A percentile compares a stretch with the other conserved stretches of the same genome.
These are phyloP conservation scores for Tretioscincus oriximinensis DNA, from an alignment of 2,113 vertebrate genomes.

Conservation along the genomic window DNA sequence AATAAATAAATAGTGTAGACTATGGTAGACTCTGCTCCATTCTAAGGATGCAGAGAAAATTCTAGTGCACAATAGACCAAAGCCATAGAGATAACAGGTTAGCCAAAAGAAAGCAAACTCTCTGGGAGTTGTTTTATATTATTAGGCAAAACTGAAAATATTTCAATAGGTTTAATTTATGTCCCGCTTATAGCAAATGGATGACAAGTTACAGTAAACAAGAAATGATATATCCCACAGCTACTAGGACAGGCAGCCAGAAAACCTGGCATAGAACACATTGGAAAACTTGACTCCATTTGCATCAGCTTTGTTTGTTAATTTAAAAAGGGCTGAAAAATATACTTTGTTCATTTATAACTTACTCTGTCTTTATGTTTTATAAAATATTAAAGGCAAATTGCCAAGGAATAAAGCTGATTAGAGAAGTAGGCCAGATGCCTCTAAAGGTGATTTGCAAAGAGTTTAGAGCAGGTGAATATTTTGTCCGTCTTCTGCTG, in stretches of 20 bases:
- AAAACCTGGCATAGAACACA: constrained; percentile 33
- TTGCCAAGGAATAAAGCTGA: not conserved
- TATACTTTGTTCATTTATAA: not conserved
- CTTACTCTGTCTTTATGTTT: not conserved
- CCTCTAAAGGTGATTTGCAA: too few relatives aligned
- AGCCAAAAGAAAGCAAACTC: constrained; percentile 68
- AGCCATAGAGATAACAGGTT: constrained; percentile 54
- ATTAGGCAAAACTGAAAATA: constrained; percentile 54
- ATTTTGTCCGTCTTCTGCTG: too few relatives aligned
- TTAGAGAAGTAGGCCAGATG: too few relatives aligned
- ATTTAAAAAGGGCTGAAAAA: constrained; percentile 7
- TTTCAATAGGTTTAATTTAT: constrained; percentile 46
- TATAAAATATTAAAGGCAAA: not conserved
- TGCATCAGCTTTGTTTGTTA: not conserved
- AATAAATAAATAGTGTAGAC: too few relatives aligned
- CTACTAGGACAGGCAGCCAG: constrained; percentile 28
- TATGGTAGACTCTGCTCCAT: too few relatives aligned
- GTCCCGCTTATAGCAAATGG: constrained; percentile 44
- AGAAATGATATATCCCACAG: constrained; percentile 1
- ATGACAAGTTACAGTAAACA: constrained; percentile 32
- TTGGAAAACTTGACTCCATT: not conserved
- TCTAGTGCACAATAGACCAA: too few relatives aligned
- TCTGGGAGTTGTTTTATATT: constrained; percentile 41
- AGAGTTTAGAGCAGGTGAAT: too few relatives aligned
- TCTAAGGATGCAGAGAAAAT: too few relatives aligned